A percentile compares a stretch with the other conserved stretches of the same genome.
Evolutionary conservation across 1,140 invertebrate genomes (phyloP).

Genomic region (Aphidius gifuensis): DNA sequence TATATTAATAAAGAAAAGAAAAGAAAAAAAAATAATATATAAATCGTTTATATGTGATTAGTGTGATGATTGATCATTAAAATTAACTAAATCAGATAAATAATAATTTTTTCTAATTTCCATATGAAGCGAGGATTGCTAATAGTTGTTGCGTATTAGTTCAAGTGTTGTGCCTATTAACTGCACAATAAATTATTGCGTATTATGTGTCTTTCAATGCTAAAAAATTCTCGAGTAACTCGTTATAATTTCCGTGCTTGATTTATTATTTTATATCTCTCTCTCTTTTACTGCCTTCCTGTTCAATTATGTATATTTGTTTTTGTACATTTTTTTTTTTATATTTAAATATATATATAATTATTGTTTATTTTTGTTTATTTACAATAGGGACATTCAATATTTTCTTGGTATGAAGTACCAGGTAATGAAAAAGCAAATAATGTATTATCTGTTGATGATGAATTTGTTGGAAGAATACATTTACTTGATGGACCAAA

Average conservation of each 20-base stretch:
- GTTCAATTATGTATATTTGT: no score
- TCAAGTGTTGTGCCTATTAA: slow-evolving; percentile 17
- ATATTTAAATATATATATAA: no score
- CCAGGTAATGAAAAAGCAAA: slow-evolving; percentile 27
- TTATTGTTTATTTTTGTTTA: no score
- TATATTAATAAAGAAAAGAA: not conserved
- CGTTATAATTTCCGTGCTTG: slow-evolving; percentile 4
- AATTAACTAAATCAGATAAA: slow-evolving; percentile 19
- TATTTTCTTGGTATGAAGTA: slow-evolving; percentile 79
- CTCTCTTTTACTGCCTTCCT: no score
- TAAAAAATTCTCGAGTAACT: slow-evolving; percentile 8
- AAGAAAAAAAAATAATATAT: slow-evolving; percentile 6
- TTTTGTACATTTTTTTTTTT: no score
- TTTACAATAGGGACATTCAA: slow-evolving; percentile 60
- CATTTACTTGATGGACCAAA: slow-evolving; percentile 57
- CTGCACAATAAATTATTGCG: slow-evolving; percentile 10
- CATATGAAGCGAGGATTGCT: slow-evolving; percentile 16
- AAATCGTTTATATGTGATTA: slow-evolving; percentile 12
- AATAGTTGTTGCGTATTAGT: not conserved
- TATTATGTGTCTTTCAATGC: slow-evolving; percentile 14
- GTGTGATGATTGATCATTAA: slow-evolving; percentile 20
- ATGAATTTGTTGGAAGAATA: slow-evolving; percentile 74
- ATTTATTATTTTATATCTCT: not conserved
- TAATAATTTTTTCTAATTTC: slow-evolving; percentile 23
- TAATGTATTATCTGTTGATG: slow-evolving; percentile 62